Percentiles rank a stretch among this genome's conserved stretches.
These are phyloP conservation scores for Protobothrops flavoviridis DNA, from an alignment of 2,113 vertebrate species.

Conservation along the genomic window DNA sequence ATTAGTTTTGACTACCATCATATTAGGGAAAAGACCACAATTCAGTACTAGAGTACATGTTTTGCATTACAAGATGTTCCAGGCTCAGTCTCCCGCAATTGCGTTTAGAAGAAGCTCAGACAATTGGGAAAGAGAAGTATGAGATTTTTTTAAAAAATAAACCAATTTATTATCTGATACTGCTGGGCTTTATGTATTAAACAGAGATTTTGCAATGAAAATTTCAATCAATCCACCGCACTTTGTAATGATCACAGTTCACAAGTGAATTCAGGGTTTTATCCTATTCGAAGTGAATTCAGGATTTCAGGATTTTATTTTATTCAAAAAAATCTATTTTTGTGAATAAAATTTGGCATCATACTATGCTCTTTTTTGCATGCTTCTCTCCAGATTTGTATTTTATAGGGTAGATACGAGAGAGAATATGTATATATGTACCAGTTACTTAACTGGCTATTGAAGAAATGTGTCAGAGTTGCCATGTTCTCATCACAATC, in stretches of 20 bases:
- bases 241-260: slow-evolving; percentile 72
- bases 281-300: slow-evolving; percentile 5
- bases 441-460: slow-evolving; percentile 45
- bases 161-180: slow-evolving; percentile 49
- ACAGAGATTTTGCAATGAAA: slow-evolving; percentile 67
- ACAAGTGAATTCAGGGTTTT: slow-evolving; percentile 40
- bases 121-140: neutral
- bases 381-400: slow-evolving; percentile 39
- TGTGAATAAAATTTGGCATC: slow-evolving; percentile 55
- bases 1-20: slow-evolving; percentile 25
- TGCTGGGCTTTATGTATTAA: slow-evolving; percentile 56
- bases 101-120: neutral
- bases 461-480: slow-evolving; percentile 36
- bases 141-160: slow-evolving; percentile 46
- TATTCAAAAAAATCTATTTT: slow-evolving; percentile 20
- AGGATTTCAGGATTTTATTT: slow-evolving; percentile 3
- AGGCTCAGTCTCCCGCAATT: neutral
- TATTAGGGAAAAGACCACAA: neutral
- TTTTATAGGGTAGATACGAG: slow-evolving; percentile 43
- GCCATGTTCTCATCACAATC: slow-evolving; percentile 26
- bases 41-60: slow-evolving; percentile 16
- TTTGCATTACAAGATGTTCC: neutral
- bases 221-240: slow-evolving; percentile 61
- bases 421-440: slow-evolving; percentile 34
- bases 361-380: slow-evolving; percentile 53